These are phyloP conservation scores for Aplysia californica DNA, from an alignment of 1,140 invertebrate genomes.

Conservation along the genomic window DNA sequence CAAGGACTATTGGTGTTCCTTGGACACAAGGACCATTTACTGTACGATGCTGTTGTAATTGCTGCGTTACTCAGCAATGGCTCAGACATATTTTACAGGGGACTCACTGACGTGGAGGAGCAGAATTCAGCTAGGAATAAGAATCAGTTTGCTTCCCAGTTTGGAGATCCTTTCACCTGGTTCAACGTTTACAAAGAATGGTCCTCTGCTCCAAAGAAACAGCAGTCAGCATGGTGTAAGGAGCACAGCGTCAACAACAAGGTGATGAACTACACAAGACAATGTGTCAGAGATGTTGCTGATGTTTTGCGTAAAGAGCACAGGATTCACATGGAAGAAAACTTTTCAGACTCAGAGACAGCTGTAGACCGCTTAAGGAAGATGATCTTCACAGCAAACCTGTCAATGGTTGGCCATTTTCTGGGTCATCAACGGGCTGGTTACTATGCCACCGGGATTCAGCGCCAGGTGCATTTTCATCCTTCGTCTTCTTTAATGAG, in stretches of 20 bases:
- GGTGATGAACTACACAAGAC: constrained; percentile 43
- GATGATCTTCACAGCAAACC: constrained; percentile 39
- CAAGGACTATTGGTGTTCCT: constrained; percentile 43
- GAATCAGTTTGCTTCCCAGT: constrained; percentile 77
- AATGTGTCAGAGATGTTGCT: constrained; percentile 47
- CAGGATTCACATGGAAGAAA: constrained; percentile 27
- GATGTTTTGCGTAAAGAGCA: constrained; percentile 46
- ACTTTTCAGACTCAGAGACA: constrained; percentile 33
- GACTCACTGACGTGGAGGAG: constrained; percentile 72
- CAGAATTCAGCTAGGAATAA: constrained; percentile 75
- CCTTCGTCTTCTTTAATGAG: constrained; percentile 46
- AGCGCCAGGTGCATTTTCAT: constrained; percentile 47
- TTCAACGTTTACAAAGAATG: constrained; percentile 85
- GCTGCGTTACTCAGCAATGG: constrained; percentile 42
- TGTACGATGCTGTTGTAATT: constrained; percentile 69
- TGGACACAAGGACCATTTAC: constrained; percentile 68
- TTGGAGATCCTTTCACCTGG: constrained; percentile 93
- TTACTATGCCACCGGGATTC: constrained; percentile 38
- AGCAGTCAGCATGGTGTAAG: constrained; percentile 52
- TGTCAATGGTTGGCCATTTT: constrained; percentile 43
- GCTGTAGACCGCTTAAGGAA: constrained; percentile 31
- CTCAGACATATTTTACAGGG: constrained; percentile 47
- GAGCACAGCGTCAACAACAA: constrained; percentile 56
- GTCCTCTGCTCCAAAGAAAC: constrained; percentile 5
- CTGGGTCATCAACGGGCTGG: constrained; percentile 52